Evolutionary conservation across 2,888 invertebrate species (phyloP), one percentile per base, ranked within the genome.

Genomic region (Chirona hameri): DNA sequence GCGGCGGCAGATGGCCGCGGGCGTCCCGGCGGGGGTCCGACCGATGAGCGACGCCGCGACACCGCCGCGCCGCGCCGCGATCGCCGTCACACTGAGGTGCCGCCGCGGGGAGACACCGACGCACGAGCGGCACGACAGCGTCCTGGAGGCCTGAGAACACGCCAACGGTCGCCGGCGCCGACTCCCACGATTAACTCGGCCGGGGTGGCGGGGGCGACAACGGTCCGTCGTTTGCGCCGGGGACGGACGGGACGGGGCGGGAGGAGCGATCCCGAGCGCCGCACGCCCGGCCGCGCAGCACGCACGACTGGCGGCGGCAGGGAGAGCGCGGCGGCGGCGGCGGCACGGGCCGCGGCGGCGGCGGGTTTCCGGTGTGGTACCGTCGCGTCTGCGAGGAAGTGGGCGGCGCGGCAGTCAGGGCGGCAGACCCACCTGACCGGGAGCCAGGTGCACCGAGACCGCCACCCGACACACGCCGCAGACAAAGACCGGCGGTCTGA

Each of bases 21-120:
- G 82, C 86, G 87, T 84, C 83, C 83, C 83, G 84, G 83, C 85
- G 84, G 85, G 83, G 81, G 48, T 48, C 48, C 76, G 72, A 60
- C 57, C 18, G 57, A 15, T 18, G 57, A 15, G 57, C 21, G 57
- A 60, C 57, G 57, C 4, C 12, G 12, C 9, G 57, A 24, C 48
- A 48, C 48, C 7, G 48, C 48, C 48, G 48, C 57, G 24, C 57
- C n/a, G 57, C 57, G 57, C 57, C 21, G 48, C 48, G 12, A 12
- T 10, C 48, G 12, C 48, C 48, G 48, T 48, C 48, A 10, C 48
- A 48, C 48, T 48, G 48, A 48, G 48, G 7, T n/a, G 9, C 7
- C 48, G 7, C 48, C 48, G 12, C 48, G 48, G 48, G 48, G 12
- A 48, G 48, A 48, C 48, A 12, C 9, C 48, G 14, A n/a, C 60